Percentiles rank a stretch among this genome's conserved stretches.
Conservation (phyloP, 2,797 vertebrate genomes). For the Phylloscopus collybita region DNA sequence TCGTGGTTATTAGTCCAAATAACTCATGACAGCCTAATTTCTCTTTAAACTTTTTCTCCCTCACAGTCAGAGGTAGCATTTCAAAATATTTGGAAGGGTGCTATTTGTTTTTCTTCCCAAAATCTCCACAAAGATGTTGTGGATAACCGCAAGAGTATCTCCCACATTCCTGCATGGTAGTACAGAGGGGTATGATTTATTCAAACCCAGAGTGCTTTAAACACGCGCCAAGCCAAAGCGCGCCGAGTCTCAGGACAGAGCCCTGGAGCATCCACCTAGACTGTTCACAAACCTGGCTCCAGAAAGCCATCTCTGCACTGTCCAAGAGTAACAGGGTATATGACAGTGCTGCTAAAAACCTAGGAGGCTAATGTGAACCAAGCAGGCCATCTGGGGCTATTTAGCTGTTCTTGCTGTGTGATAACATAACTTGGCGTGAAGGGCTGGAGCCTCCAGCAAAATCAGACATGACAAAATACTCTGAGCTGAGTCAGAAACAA, state of each 20-base stretch:
- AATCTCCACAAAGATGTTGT: constrained; percentile 46
- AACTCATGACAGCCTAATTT: constrained; percentile 30
- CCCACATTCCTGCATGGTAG: constrained; percentile 45
- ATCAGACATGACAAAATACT: constrained; percentile 31
- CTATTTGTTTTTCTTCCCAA: constrained; percentile 50
- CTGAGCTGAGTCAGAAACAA: constrained; percentile 39
- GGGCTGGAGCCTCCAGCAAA: constrained; percentile 47
- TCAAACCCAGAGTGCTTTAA: neutral
- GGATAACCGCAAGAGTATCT: constrained; percentile 9
- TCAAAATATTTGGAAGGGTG: constrained; percentile 62
- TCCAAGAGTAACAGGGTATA: constrained; percentile 9
- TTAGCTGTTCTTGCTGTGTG: constrained; percentile 45
- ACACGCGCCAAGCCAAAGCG: neutral
- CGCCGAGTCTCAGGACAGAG: neutral
- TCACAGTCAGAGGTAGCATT: constrained; percentile 27
- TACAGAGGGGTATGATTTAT: constrained; percentile 17
- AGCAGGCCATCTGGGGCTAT: constrained; percentile 38
- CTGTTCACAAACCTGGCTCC: neutral
- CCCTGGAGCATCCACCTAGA: constrained; percentile 18
- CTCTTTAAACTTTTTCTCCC: constrained; percentile 35
- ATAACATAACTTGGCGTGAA: constrained; percentile 20
- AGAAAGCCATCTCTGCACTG: neutral
- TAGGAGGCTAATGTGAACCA: neutral
- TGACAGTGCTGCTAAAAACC: neutral
- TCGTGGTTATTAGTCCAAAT: constrained; percentile 20